Evolutionary conservation across 2,113 vertebrate species (phyloP).

Genomic region (Spermophilus dauricus): DNA sequence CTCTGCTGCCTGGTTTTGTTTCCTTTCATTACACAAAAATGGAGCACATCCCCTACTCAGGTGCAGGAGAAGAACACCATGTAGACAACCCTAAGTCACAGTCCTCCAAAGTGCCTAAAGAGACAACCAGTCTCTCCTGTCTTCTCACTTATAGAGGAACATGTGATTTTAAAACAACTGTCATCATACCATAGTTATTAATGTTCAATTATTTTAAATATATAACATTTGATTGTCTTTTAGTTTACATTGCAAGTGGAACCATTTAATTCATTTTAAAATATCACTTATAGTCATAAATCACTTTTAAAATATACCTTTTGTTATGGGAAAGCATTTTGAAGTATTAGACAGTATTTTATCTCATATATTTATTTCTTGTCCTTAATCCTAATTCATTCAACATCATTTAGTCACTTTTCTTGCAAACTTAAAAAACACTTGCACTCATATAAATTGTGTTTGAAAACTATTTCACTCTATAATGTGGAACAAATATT

Average conservation of each 20-base stretch:
- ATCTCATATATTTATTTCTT: not conserved
- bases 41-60: not conserved
- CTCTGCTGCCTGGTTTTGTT: not conserved
- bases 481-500: not conserved
- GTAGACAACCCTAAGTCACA: not conserved
- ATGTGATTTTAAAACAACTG: not conserved
- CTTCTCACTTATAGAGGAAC: not conserved
- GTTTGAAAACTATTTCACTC: not conserved
- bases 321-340: not conserved
- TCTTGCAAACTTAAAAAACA: not conserved
- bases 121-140: not conserved
- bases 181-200: not conserved
- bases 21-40: not conserved
- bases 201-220: not conserved
- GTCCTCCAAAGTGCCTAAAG: fast-evolving
- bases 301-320: not conserved
- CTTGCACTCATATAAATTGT: not conserved
- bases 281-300: not conserved
- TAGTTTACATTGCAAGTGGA: not conserved
- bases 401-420: not conserved
- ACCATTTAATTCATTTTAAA: not conserved
- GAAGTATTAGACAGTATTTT: not conserved
- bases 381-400: not conserved
- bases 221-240: not conserved
- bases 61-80: not conserved